A percentile compares a stretch with the other conserved stretches of the same genome.
Conservation (phyloP, 2,797 vertebrate species). For the Sebastes nivosus region DNA sequence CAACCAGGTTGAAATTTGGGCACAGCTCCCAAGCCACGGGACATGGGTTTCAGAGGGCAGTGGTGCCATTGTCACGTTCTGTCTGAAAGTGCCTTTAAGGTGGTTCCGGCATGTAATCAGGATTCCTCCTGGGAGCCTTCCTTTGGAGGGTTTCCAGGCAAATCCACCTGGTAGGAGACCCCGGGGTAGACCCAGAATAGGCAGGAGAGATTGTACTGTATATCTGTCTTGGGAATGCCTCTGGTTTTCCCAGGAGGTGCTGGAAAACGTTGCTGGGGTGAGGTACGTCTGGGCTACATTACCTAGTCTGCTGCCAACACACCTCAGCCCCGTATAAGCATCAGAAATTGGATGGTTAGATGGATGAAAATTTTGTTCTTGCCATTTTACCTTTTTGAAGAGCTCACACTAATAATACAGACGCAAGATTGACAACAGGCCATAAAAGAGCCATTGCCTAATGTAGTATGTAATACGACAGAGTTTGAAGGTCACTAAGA, state of each 20-base stretch:
- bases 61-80: too few species aligned
- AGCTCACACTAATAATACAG: not conserved
- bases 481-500: not conserved
- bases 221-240: not conserved
- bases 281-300: not conserved
- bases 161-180: too few species aligned
- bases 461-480: not conserved
- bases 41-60: too few species aligned
- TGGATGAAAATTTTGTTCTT: too few species aligned
- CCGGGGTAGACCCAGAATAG: not conserved
- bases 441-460: not conserved
- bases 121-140: too few species aligned
- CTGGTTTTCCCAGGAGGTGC: not conserved
- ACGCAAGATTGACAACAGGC: not conserved
- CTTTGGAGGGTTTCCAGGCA: too few species aligned
- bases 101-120: too few species aligned
- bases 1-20: too few species aligned
- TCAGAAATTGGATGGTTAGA: not conserved
- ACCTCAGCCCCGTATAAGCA: not conserved
- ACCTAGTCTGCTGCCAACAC: not conserved
- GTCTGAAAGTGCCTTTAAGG: too few species aligned
- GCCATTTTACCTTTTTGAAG: not conserved
- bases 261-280: not conserved
- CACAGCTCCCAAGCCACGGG: too few species aligned
- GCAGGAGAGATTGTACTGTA: not conserved